Evolutionary conservation across 2,797 vertebrate species (phyloP).

Genomic region (Gadopsis bispinosus): DNA sequence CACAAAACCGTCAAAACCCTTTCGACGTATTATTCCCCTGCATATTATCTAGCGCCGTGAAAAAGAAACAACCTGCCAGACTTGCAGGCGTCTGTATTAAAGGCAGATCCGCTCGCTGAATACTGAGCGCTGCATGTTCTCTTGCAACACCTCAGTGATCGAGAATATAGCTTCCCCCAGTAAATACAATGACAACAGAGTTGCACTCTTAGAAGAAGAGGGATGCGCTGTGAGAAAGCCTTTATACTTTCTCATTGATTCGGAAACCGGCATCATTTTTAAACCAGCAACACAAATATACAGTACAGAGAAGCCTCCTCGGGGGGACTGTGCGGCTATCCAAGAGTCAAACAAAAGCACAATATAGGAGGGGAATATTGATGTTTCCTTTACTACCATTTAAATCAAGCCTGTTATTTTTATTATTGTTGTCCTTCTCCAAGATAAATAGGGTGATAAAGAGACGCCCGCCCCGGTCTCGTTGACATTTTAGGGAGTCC

Average conservation of each 20-base stretch:
- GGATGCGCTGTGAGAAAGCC: constrained; percentile 28
- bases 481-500: constrained; percentile 83
- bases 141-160: constrained; percentile 54
- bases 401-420: constrained; percentile 80
- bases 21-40: constrained; percentile 1
- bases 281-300: constrained; percentile 48
- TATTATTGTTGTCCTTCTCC: constrained; percentile 69
- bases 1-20: constrained; percentile 19
- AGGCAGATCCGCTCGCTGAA: constrained; percentile 43
- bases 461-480: constrained; percentile 45
- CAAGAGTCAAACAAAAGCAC: constrained; percentile 41
- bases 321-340: constrained; percentile 15
- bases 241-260: constrained; percentile 50
- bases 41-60: constrained; percentile 13
- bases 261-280: constrained; percentile 52
- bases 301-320: constrained; percentile 15
- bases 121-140: constrained; percentile 17
- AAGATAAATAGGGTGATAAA: constrained; percentile 78
- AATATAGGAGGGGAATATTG: constrained; percentile 61
- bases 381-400: constrained; percentile 72
- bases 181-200: constrained; percentile 49
- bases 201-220: constrained; percentile 25
- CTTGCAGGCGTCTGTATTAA: constrained; percentile 23
- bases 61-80: constrained; percentile 31
- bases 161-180: constrained; percentile 42